phyloP scores from a whole-genome alignment of 2,888 invertebrate genomes.

The Thera obeliscata region DNA sequence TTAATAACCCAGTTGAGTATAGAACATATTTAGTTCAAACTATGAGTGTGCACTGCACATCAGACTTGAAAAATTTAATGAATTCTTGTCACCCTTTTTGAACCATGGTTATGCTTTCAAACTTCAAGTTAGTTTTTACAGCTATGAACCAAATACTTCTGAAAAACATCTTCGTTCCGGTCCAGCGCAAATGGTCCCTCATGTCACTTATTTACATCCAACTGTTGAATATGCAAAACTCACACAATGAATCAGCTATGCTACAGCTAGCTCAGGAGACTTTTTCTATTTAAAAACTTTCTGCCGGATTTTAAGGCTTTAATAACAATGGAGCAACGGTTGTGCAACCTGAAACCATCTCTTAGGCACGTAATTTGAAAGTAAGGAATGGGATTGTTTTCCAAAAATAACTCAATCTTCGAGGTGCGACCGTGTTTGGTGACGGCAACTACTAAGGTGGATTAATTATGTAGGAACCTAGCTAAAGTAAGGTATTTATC shows the following conservation, averaged over 20 bases:
- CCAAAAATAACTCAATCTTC: conserved; percentile 19
- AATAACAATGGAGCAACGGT: conserved; percentile 50
- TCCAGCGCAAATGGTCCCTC: conserved; percentile 27
- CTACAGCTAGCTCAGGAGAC: conserved; percentile 27
- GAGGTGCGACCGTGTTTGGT: conserved; percentile 4
- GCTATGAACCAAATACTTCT: conserved; percentile 35
- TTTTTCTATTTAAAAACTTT: conserved; percentile 60
- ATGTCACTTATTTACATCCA: conserved; percentile 34
- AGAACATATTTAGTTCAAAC: too few species aligned
- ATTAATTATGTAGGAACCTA: too few species aligned
- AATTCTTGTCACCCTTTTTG: too few species aligned
- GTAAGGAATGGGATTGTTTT: conserved; percentile 38
- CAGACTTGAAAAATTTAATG: too few species aligned
- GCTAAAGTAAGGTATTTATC: too few species aligned
- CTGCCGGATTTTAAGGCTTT: conserved; percentile 55
- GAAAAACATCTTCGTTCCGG: conserved; percentile 49
- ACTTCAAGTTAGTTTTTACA: conserved; percentile 8
- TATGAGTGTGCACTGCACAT: too few species aligned
- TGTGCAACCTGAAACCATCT: conserved; percentile 53
- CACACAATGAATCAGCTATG: conserved; percentile 44
- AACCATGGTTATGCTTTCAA: not conserved
- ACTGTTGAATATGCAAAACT: conserved; percentile 67
- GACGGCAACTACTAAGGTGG: not conserved
- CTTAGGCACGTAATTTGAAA: conserved; percentile 47
- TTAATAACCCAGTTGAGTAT: too few species aligned